These are phyloP conservation scores for Cephus sareptanus DNA, from an alignment of 2,888 invertebrate species.

Conservation along the genomic window DNA sequence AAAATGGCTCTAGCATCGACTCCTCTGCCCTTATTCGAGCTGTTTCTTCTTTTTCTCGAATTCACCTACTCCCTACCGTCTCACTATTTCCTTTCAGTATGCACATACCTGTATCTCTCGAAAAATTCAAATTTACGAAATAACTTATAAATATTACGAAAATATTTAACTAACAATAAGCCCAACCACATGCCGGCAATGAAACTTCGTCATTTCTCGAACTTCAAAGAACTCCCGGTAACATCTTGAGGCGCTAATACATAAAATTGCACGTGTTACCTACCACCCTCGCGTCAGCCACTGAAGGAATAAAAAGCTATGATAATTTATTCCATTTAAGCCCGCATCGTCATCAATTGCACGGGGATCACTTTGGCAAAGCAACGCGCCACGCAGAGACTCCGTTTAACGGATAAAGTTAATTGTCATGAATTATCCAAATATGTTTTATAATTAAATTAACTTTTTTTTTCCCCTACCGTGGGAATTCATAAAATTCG, in stretches of 20 bases:
- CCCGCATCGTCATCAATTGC: not conserved
- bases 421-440: not conserved
- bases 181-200: not conserved
- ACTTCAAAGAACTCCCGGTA: not conserved
- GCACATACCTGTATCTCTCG: too few relatives aligned
- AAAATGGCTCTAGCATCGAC: not conserved
- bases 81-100: not conserved
- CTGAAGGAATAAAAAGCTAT: not conserved
- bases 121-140: not conserved
- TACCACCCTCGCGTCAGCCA: not conserved
- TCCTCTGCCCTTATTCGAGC: not conserved
- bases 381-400: not conserved
- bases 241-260: too few relatives aligned
- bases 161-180: not conserved
- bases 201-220: not conserved
- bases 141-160: too few relatives aligned
- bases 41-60: not conserved
- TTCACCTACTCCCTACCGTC: not conserved
- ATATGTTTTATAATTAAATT: not conserved
- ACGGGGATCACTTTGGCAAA: not conserved
- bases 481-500: not conserved
- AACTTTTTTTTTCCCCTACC: not conserved
- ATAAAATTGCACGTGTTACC: too few relatives aligned
- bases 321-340: not conserved
- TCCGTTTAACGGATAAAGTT: not conserved